phyloP scores from a whole-genome alignment of 1,140 invertebrate genomes.

The Vollenhovia emeryi region DNA sequence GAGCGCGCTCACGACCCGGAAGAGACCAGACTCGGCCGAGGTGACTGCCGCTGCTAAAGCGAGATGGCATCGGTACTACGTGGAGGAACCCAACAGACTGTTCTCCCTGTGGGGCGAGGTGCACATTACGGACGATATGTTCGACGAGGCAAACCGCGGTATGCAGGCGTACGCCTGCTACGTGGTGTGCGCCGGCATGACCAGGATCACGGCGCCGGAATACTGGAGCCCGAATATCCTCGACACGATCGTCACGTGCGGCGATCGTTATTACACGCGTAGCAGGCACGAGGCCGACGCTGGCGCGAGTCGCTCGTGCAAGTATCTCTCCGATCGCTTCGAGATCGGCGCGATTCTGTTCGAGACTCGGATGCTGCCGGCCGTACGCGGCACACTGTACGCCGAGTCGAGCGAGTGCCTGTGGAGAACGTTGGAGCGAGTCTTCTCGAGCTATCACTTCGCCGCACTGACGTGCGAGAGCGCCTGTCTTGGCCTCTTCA shows the following conservation, averaged over 20 bases:
- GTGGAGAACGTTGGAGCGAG: slow-evolving; percentile 68
- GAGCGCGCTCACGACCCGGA: not conserved
- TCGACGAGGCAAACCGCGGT: slow-evolving; percentile 74
- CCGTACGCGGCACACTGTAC: slow-evolving; percentile 72
- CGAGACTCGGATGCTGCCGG: slow-evolving; percentile 69
- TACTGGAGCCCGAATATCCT: slow-evolving; percentile 77
- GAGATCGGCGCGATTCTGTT: slow-evolving; percentile 76
- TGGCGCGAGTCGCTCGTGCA: slow-evolving; percentile 53
- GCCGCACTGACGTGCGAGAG: slow-evolving; percentile 77
- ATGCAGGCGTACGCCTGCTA: slow-evolving; percentile 77
- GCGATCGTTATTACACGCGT: slow-evolving; percentile 75
- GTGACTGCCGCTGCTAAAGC: slow-evolving; percentile 35
- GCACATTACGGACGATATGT: slow-evolving; percentile 75
- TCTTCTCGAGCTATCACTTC: slow-evolving; percentile 74
- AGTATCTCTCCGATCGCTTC: slow-evolving; percentile 67
- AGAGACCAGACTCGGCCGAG: slow-evolving; percentile 7
- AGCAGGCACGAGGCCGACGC: slow-evolving; percentile 69
- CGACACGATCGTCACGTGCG: slow-evolving; percentile 78
- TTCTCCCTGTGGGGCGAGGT: slow-evolving; percentile 77
- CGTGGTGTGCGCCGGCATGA: slow-evolving; percentile 80
- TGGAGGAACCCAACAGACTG: slow-evolving; percentile 72
- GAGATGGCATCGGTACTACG: slow-evolving; percentile 77
- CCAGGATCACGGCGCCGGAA: slow-evolving; percentile 78
- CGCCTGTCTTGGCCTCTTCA: slow-evolving; percentile 76
- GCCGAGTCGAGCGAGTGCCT: slow-evolving; percentile 59